Evolutionary conservation across 1,140 invertebrate species (phyloP), one percentile per base, ranked within the genome.

Genomic region (Drosophila dunni): DNA sequence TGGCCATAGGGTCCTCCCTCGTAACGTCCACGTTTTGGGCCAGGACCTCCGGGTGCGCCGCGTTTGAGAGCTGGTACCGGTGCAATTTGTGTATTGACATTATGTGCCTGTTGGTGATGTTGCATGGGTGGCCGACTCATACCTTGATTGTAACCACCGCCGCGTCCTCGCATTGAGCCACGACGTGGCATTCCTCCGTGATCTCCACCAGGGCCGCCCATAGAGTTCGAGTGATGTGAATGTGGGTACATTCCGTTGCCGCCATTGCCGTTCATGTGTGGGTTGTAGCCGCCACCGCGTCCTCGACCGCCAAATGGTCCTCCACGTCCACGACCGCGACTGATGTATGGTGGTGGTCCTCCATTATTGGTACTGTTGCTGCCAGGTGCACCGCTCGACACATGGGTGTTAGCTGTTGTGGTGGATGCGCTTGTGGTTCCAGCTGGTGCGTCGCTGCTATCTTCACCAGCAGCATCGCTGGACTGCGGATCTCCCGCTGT

Each of bases 61-160:
- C 91, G 89, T 85, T 92, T 92, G 57, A 92, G 75, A 75, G 91
- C 85, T 75, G 81, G 91, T 79, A 89, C 89, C 74, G 91, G 91
- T 81, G 91, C 86, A 60, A 91, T 81, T 91, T 92, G 91, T 72
- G 91, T 91, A 81, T 92, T 92, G 73, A 84, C 81, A 81, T 81
- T 86, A 89, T 92, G 90, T 79, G 78, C 72, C 81, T 85, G 78
- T 75, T 85, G 81, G 48, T 90, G 90, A 78, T 91, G 72, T 66
- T 81, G 91, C 78, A 88, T 83, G 68, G 91, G 91, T 77, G 91
- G 79, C 76, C 91, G 83, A 77, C 79, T 86, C 82, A 92, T 91
- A 70, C 86, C 78, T 83, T 90, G 83, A 76, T 84, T 81, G 57
- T 92, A 92, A 40, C 86, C 72, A 42, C 76, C 83, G 74, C 91